phyloP scores from a whole-genome alignment of 2,113 vertebrate species.

The Sinocyclocheilus maitianheensis region DNA sequence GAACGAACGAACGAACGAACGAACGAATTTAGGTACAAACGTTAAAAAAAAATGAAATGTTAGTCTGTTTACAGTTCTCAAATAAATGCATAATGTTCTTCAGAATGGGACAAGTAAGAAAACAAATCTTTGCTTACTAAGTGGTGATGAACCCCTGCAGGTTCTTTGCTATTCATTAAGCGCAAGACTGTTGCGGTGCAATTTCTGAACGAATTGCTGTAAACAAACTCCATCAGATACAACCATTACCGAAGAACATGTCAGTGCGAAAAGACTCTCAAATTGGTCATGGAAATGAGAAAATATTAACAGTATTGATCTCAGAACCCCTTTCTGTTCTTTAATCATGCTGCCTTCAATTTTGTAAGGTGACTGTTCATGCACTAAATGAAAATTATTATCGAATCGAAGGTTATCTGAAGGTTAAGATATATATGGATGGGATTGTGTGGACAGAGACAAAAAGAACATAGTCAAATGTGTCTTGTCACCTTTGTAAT shows the following conservation, averaged over 20 bases:
- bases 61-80: neutral
- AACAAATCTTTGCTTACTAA: conserved; percentile 45
- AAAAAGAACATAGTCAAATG: neutral
- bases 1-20: too few species aligned
- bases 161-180: conserved; percentile 58
- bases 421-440: neutral
- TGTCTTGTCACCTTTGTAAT: neutral
- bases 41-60: neutral
- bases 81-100: conserved; percentile 37
- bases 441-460: neutral
- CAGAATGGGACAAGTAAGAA: conserved; percentile 40
- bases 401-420: conserved; percentile 23
- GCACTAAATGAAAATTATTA: conserved; percentile 33
- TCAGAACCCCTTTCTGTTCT: conserved; percentile 16
- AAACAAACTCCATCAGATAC: conserved; percentile 45
- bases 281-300: conserved; percentile 58
- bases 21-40: neutral
- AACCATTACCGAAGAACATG: conserved; percentile 54
- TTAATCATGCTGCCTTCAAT: neutral
- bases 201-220: conserved; percentile 52
- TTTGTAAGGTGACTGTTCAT: neutral
- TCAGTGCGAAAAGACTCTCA: conserved; percentile 46
- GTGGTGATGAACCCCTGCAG: conserved; percentile 49
- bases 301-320: conserved; percentile 45
- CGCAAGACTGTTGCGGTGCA: conserved; percentile 46